Evolutionary conservation across 2,797 vertebrate genomes (phyloP), one percentile per base, ranked within the genome.

Genomic region (Salmo trutta): DNA sequence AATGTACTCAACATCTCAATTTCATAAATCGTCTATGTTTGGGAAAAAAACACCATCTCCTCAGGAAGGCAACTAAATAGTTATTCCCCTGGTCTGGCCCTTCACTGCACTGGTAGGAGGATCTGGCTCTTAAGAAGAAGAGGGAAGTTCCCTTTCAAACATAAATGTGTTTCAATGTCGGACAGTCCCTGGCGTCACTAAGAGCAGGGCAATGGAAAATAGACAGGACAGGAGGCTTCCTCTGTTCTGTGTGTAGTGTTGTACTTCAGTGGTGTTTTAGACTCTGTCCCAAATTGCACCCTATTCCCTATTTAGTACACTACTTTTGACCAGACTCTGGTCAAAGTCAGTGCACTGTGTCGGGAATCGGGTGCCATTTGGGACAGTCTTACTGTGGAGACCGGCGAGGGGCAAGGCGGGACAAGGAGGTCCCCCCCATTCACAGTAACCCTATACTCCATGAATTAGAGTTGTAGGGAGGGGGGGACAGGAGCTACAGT

Each of bases 201-300:
- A 69, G 77, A 81, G 75, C 76, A 82, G 79, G 79, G 87, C 85
- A 85, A 76, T 24, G 79, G 77, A 79, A 88, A 88, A 85, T 83
- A 90, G 91, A 92, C 85, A 85, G n/a, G 27, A 33, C 85, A 84
- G 19, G 31, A 33, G 67, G 66, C 75, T 85, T 87, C 84, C 84
- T 88, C 86, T 73, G 64, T 62, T 53, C 70, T 16, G 41, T 47
- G 10, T 47, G 41, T 36, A 24, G n/a, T 52, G 47, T 75, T 59
- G 66, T 75, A 77, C 64, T 47, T 67, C 67, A n/a, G 51, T 52
- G 27, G 78, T 75, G 17, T 54, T 56, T 74, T 79, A 72, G 10
- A 1, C 3, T 14, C 41, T 27, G 59, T 64, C 24, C 24, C 59
- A 64, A 64, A 64, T 62, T 2, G 0, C 59, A 62, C 17, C 59